Conservation (phyloP, 53 echinoderm and acorn worm genomes). For the Luidia sarsii region DNA sequence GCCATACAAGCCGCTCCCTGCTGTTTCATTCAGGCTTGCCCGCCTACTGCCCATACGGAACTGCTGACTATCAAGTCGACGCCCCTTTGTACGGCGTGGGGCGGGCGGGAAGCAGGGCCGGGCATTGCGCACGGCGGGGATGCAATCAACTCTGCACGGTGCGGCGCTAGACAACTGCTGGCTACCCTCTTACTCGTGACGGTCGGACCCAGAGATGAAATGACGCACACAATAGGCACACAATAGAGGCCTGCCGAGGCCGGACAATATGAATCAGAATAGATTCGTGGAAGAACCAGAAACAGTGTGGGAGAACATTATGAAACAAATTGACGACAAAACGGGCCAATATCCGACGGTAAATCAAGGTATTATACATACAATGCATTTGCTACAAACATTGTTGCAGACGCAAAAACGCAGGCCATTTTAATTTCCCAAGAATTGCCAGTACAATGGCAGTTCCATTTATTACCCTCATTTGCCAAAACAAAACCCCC, state of each 20-base stretch:
- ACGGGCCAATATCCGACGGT: background rate
- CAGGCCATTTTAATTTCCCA: too few relatives aligned
- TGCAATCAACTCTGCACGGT: slow-evolving; percentile 30
- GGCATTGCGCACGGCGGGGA: slow-evolving; percentile 46
- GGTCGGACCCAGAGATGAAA: background rate
- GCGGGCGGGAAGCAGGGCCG: slow-evolving; percentile 1
- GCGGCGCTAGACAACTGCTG: background rate
- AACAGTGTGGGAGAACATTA: background rate
- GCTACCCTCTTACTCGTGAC: background rate
- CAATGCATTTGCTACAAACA: too few relatives aligned
- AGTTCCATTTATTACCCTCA: too few relatives aligned
- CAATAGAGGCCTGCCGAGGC: slow-evolving; percentile 27
- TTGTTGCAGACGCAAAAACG: too few relatives aligned
- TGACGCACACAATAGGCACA: background rate
- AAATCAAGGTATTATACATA: background rate
- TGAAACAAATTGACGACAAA: background rate
- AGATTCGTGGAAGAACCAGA: slow-evolving; percentile 1
- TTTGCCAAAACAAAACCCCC: too few relatives aligned
- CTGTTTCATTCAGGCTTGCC: slow-evolving; percentile 46
- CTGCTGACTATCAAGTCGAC: background rate
- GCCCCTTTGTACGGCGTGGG: slow-evolving; percentile 2
- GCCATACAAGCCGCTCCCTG: slow-evolving; percentile 34
- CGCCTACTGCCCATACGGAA: slow-evolving; percentile 27
- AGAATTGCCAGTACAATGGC: too few relatives aligned
- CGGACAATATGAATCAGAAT: slow-evolving; percentile 9